These are phyloP conservation scores for Erynnis tages DNA, from an alignment of 2,888 invertebrate genomes.

Conservation along the genomic window DNA sequence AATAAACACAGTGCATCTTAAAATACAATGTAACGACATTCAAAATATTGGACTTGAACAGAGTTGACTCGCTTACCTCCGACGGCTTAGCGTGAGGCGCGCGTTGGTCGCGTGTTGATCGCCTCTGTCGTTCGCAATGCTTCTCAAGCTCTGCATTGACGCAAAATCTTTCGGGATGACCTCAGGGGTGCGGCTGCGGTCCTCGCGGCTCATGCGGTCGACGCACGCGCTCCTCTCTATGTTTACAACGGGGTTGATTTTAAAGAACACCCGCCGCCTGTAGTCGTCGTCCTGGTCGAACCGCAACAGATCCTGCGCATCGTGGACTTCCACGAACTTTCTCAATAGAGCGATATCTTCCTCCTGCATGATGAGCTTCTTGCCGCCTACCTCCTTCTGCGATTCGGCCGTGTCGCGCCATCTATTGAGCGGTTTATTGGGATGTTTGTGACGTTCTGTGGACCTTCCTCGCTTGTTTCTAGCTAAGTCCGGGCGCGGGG, in stretches of 20 bases:
- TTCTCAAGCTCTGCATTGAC: conserved; percentile 42
- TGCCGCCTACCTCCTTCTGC: conserved; percentile 18
- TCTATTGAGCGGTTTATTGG: no score
- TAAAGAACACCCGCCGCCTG: conserved; percentile 44
- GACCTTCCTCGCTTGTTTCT: no score
- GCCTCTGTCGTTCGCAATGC: conserved; percentile 30
- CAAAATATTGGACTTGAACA: no score
- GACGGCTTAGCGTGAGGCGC: not conserved
- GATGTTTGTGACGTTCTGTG: no score
- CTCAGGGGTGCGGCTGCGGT: not conserved
- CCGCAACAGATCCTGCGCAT: conserved; percentile 38
- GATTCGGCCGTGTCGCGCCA: not conserved
- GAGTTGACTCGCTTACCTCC: no score
- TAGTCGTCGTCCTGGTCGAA: conserved; percentile 47
- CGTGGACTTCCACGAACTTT: conserved; percentile 35
- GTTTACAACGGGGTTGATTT: conserved; percentile 53
- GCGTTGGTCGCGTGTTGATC: no score
- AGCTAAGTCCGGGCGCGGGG: not conserved
- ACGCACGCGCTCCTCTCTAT: conserved; percentile 41
- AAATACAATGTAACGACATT: no score
- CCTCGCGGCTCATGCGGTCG: conserved; percentile 20
- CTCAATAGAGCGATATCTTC: conserved; percentile 42
- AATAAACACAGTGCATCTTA: no score
- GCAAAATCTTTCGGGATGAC: conserved; percentile 40
- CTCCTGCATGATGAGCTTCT: conserved; percentile 46